Evolutionary conservation across 2,888 invertebrate species (phyloP), one percentile per base, ranked within the genome.

Genomic region (Oxyscelio sp.): DNA sequence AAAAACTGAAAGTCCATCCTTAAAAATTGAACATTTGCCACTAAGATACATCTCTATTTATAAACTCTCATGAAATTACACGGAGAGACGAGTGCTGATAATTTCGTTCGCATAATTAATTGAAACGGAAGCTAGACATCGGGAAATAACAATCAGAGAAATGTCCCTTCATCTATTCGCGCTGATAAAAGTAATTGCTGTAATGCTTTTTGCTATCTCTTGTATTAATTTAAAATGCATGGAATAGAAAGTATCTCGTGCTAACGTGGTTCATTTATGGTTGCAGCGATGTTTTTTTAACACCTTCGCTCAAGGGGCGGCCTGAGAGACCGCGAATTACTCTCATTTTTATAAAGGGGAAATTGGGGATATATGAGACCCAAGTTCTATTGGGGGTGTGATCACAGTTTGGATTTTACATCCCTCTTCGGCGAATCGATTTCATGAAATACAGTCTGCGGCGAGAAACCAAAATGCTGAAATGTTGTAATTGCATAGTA

Each of bases 371-470:
- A 52, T 27, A 61, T 22, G 59, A 40, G 24, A 61, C 59, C 73
- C 73, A 52, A 48, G 73, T 61, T 48, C 17, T 52, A 52, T 38
- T 61, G 73, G 73, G 73, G 61, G 50, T 54, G 73, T 34, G 61
- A 73, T 73, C 61, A 17, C 54, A 54, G 74, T 63, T 74, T 63
- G 61, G 43, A 54, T 63, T 74, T 74, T 54, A 74, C 63, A 74
- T 63, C 74, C 54, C 74, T 54, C 74, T 54, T 54, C 63, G 34
- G 15, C 63, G 63, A 74, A 61, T 74, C 74, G 74, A 74, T 74
- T 74, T 63, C 54, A 31, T 45, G 54, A 52, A 74, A 61, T 52
- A 21, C 48, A 5, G 63, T 54, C 43, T 40, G 13, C n/a, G 22
- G 40, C 27, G 27, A 31, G 34, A 27, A 11, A 73, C 73, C 6